phyloP scores from a whole-genome alignment of 2,888 invertebrate genomes.

The Euphydryas editha region DNA sequence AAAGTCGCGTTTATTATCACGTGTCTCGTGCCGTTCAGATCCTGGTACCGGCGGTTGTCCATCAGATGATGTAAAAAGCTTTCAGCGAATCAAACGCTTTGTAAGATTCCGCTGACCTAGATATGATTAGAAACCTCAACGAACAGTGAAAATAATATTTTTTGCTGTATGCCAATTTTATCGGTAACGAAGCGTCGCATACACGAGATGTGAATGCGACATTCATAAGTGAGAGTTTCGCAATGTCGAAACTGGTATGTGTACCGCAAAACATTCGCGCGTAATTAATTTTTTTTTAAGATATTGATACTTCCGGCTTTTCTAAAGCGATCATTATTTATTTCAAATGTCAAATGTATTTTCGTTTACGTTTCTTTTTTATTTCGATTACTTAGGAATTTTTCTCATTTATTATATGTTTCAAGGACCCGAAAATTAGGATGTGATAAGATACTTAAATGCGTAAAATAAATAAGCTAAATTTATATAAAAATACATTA shows the following conservation, averaged over 20 bases:
- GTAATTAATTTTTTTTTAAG: constrained; percentile 71
- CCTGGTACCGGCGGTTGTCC: constrained; percentile 76
- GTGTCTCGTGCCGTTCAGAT: constrained; percentile 66
- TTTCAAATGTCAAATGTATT: constrained; percentile 1
- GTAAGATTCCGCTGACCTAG: constrained; percentile 81
- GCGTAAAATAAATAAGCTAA: not conserved
- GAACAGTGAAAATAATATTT: constrained; percentile 76
- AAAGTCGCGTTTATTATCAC: constrained; percentile 66
- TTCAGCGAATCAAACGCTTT: constrained; percentile 73
- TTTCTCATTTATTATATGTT: no score
- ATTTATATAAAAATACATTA: not conserved
- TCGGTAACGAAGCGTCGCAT: constrained; percentile 72
- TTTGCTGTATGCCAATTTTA: constrained; percentile 74
- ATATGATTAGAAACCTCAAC: constrained; percentile 78
- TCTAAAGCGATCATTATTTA: constrained; percentile 49
- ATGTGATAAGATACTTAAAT: no score
- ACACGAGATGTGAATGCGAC: constrained; percentile 76
- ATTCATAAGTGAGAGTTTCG: constrained; percentile 81
- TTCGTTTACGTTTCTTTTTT: not conserved
- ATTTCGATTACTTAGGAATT: not conserved
- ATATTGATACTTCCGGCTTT: constrained; percentile 61
- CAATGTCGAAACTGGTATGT: constrained; percentile 79
- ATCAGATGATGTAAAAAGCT: constrained; percentile 78
- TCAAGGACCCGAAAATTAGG: no score
- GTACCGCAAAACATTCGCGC: constrained; percentile 60